phyloP scores from a whole-genome alignment of 2,797 vertebrate species.

The Sebastes iracundus region DNA sequence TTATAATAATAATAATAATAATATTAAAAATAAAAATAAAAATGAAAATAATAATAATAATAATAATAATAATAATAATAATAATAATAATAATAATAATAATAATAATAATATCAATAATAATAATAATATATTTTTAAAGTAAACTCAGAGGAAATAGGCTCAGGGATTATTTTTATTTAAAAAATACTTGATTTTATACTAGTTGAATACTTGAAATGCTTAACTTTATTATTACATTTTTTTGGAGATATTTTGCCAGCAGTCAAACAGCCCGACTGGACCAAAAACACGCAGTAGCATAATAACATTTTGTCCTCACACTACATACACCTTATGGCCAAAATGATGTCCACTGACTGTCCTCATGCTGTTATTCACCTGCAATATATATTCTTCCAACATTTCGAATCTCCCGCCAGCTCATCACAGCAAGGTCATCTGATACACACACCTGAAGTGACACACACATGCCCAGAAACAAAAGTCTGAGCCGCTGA shows the following conservation, averaged over 20 bases:
- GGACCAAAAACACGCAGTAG: neutral
- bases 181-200: neutral
- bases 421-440: neutral
- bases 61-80: no score
- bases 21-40: no score
- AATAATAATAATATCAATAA: no score
- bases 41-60: no score
- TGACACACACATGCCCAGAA: slow-evolving; percentile 4
- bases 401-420: slow-evolving; percentile 53
- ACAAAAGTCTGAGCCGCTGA: slow-evolving; percentile 11
- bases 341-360: neutral
- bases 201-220: no score
- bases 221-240: neutral
- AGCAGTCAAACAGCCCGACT: no score
- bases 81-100: no score
- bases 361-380: neutral
- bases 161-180: neutral
- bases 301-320: neutral
- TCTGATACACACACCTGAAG: slow-evolving; percentile 35
- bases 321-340: neutral
- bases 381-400: neutral
- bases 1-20: no score
- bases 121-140: neutral
- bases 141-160: neutral
- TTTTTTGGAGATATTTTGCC: no score